Evolutionary conservation across 2,113 vertebrate species (phyloP), one percentile per base, ranked within the genome.

Genomic region (Podilymbus podiceps): DNA sequence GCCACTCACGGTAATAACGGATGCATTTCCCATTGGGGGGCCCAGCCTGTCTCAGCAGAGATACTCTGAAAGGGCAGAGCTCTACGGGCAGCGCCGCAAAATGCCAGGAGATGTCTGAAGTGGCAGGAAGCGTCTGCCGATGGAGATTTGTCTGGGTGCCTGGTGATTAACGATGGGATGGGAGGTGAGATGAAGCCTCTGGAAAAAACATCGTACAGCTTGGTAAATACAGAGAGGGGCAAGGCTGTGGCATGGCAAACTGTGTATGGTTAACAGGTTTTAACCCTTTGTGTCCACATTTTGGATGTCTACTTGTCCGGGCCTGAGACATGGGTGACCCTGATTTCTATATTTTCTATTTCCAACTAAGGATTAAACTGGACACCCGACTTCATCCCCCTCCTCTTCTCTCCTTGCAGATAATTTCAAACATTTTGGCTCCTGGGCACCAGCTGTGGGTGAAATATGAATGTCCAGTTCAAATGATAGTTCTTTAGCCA

Each of bases 131-230:
- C 0, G 0, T 38, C 85, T 85, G 77, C 38, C 1, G 0, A 30
- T 1, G 1, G 30, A 59, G n/a, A 12, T 87, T 35, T 81, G 20
- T 19, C 59, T 90, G 86, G 66, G 68, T 59, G 35, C 31, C 25
- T 63, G 33, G 19, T 84, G 63, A 28, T 35, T 21, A 60, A 44
- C 2, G 40, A 22, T 42, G 59, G 67, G 49, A 72, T 27, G 42
- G 50, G 63, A 71, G 64, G 55, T 40, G 38, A 60, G 4, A 33
- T 1, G 14, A 63, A 16, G 18, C 7, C 60, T 77, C 59, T 4
- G 2, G 52, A 11, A 42, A 42, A 86, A 86, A 49, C 7, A 9
- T 17, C 5, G 0, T 1, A 1, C 0, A 10, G n/a, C 27, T 93
- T 68, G 11, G 2, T 63, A 33, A 66, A n/a, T 15, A 28, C 31